These are phyloP conservation scores for Peromyscus maniculatus DNA, from an alignment of 2,113 vertebrate genomes.

Conservation along the genomic window DNA sequence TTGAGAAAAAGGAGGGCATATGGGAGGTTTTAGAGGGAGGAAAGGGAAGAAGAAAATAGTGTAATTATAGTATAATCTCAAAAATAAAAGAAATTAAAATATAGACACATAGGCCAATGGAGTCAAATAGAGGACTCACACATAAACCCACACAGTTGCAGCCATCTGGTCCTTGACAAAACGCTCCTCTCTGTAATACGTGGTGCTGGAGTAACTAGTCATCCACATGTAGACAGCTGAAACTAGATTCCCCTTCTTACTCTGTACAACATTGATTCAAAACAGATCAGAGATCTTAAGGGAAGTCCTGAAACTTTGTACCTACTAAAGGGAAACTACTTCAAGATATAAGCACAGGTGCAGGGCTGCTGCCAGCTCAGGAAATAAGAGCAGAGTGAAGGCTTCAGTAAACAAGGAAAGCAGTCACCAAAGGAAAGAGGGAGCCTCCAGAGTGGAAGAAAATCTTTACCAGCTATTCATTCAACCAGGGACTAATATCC, in stretches of 20 bases:
- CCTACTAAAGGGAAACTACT: neutral
- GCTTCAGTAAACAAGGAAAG: neutral
- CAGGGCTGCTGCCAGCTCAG: neutral
- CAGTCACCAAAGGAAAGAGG: neutral
- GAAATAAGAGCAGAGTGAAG: neutral
- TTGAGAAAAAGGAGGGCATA: neutral
- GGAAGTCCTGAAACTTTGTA: neutral
- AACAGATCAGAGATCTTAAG: neutral
- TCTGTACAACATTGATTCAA: neutral
- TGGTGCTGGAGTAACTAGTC: no score
- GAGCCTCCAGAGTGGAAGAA: neutral
- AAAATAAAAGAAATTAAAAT: neutral
- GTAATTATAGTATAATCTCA: neutral
- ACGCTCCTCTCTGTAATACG: neutral
- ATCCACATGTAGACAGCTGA: neutral
- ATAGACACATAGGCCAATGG: neutral
- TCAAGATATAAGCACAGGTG: neutral
- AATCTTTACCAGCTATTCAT: neutral
- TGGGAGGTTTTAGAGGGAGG: neutral
- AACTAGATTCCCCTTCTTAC: neutral
- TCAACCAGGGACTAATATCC: neutral
- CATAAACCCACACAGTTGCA: neutral
- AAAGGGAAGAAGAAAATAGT: neutral
- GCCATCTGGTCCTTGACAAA: neutral
- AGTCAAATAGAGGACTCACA: neutral